These are phyloP conservation scores for Euspilapteryx auroguttella DNA, from an alignment of 2,888 invertebrate genomes.

Conservation along the genomic window DNA sequence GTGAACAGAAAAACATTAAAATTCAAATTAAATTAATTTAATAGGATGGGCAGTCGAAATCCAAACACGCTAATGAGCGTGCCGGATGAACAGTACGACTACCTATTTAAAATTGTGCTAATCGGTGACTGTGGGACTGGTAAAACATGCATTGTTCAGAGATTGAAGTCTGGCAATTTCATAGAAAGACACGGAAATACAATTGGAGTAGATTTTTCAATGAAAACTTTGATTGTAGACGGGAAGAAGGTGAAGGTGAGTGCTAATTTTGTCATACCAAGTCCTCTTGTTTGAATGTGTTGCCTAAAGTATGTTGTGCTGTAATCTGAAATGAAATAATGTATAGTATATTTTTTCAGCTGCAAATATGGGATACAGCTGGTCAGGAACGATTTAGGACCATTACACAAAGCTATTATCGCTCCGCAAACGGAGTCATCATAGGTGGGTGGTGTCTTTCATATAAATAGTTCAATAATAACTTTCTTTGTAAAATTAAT, in stretches of 20 bases:
- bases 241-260: conserved; percentile 92
- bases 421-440: conserved; percentile 95
- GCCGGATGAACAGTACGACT: conserved; percentile 86
- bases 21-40: conserved; percentile 10
- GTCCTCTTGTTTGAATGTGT: too few species aligned
- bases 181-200: conserved; percentile 95
- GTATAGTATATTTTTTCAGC: conserved; percentile 53
- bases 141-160: conserved; percentile 93
- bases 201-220: conserved; percentile 97
- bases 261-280: conserved; percentile 12
- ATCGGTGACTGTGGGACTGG: conserved; percentile 91
- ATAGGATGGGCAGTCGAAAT: conserved; percentile 70
- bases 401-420: conserved; percentile 95
- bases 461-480: too few species aligned
- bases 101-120: conserved; percentile 91
- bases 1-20: too few species aligned
- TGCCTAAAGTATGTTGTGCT: too few species aligned
- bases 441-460: too few species aligned
- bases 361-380: conserved; percentile 97
- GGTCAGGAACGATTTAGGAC: conserved; percentile 96
- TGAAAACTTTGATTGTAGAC: conserved; percentile 94
- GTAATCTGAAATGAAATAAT: too few species aligned
- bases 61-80: conserved; percentile 76
- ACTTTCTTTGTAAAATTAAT: too few species aligned
- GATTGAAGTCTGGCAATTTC: conserved; percentile 94